Evolutionary conservation across 2,797 vertebrate genomes (phyloP).

Genomic region (Cephalopachus bancanus): DNA sequence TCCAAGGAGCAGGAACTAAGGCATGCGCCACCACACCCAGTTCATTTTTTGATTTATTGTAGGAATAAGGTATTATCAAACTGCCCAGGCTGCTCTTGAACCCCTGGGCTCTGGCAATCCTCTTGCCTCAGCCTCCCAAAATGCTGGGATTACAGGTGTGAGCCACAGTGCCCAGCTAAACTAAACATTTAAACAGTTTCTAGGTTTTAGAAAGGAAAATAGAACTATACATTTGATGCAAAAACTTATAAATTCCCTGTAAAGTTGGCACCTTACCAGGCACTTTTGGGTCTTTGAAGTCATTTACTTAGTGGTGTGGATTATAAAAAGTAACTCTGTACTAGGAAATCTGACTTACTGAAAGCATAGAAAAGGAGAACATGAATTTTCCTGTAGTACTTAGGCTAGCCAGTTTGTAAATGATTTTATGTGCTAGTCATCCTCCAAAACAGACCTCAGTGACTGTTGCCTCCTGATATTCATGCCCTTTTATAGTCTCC

Average conservation of each 20-base stretch:
- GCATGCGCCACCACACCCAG: no score
- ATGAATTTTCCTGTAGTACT: conserved; percentile 12
- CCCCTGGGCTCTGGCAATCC: no score
- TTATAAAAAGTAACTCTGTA: neutral
- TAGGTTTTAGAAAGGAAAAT: neutral
- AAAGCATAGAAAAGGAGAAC: neutral
- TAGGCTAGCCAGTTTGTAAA: neutral
- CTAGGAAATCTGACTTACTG: neutral
- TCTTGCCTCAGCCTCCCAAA: no score
- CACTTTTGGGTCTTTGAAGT: conserved; percentile 8
- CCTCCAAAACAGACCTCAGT: neutral
- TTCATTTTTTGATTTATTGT: no score
- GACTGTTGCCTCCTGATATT: neutral
- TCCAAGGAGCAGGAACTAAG: no score
- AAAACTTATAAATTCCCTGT: neutral
- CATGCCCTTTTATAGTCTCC: neutral
- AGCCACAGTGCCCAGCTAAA: no score
- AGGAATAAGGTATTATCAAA: no score
- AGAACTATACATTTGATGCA: conserved; percentile 6
- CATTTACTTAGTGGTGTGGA: neutral
- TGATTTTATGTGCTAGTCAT: neutral
- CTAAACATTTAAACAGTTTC: neutral
- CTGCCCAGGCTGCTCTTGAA: no score
- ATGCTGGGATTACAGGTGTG: no score
- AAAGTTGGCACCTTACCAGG: neutral